These are phyloP conservation scores for Caloenas nicobarica DNA, from an alignment of 2,113 vertebrate genomes.

Conservation along the genomic window DNA sequence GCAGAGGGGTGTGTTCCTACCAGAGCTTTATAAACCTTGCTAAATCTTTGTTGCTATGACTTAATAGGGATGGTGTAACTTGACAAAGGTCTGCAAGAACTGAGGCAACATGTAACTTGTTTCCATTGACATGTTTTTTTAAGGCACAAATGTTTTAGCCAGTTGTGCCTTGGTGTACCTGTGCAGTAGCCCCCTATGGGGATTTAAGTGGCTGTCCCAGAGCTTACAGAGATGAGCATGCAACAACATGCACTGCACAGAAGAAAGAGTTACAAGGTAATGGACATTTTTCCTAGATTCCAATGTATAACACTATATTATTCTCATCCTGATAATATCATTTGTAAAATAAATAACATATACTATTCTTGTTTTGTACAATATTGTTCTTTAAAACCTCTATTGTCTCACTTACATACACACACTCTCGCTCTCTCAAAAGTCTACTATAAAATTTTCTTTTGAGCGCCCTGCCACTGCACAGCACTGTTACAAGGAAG, in stretches of 20 bases:
- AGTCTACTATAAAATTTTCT: not conserved
- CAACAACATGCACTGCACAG: not conserved
- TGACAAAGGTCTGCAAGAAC: not conserved
- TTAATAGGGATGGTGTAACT: not conserved
- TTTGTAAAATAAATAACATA: not conserved
- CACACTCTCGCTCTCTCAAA: not conserved
- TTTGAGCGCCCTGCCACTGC: not conserved
- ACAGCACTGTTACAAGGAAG: not conserved
- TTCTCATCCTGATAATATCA: not conserved
- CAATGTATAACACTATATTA: not conserved
- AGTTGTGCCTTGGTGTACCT: not conserved
- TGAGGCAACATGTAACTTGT: not conserved
- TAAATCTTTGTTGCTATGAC: not conserved
- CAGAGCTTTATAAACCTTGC: not conserved
- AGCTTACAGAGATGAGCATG: not conserved
- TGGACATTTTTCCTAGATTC: not conserved
- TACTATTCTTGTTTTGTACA: not conserved
- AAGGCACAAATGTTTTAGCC: not conserved
- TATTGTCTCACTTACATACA: not conserved
- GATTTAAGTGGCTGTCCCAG: not conserved
- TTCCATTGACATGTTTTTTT: rapidly evolving
- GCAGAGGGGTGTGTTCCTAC: not conserved
- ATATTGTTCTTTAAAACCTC: not conserved
- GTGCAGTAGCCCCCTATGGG: not conserved
- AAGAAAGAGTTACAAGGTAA: not conserved